Base-by-base conservation (phyloP, 2,888 invertebrate species). In the Rhyacophila evoluta region DNA sequence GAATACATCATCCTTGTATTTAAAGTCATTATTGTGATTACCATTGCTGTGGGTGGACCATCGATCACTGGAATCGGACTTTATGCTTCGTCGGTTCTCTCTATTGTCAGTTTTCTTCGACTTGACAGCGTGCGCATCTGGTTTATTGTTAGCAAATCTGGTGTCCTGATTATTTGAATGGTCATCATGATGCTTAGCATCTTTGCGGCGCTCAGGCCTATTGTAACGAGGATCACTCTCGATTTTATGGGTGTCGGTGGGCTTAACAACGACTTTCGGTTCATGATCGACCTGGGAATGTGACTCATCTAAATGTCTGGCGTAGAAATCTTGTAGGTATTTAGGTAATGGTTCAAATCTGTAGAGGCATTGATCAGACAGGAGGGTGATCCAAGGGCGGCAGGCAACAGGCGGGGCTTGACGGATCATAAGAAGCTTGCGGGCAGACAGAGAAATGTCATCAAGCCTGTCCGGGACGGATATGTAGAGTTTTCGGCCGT, bases 41-140 rank as follows among this genome's bases (percentile, higher is more conserved):
- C 82, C 80, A 38, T 82, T 82, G 37, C 82, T 82, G 39, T 72
- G 75, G n/a, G 68, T 37, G 3, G 82, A 82, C 76, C 79, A 82
- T n/a, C 75, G 74, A 74, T 82, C 82, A 70, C 81, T 81, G 1
- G 82, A 82, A 38, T 82, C 82, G 3, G 82, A 82, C 67, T 80
- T 82, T 11, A 77, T 36, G 27, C 27, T 71, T 2, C 76, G 73
- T 2, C 74, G 69, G 27, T 29, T 38, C 8, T 38, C 39, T 37
- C 75, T 75, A 2, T 55, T 55, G 1, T 55, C 55, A 10, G 8
- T 70, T 69, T 69, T 78, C 70, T 15, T 33, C 28, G 15, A 69
- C 78, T 36, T 73, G 15, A 37, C 36, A 6, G 69, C 2, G 8
- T 33, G 28, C 8, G 25, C 11, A 27, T 37, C 41, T 3, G 11